phyloP scores from a whole-genome alignment of 2,113 vertebrate species.

The Melanostigma gelatinosum region DNA sequence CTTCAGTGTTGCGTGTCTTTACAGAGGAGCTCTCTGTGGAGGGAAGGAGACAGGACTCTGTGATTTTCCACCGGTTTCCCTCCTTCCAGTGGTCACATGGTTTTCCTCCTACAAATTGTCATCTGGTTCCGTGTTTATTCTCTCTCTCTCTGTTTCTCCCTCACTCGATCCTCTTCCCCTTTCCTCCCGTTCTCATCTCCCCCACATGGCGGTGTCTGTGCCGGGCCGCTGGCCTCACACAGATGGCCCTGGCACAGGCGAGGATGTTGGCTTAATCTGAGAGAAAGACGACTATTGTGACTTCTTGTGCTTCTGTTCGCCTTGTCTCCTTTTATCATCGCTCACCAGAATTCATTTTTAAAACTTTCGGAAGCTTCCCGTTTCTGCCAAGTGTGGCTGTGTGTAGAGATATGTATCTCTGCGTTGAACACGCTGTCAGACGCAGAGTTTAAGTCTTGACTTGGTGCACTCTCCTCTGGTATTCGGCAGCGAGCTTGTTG shows the following conservation, averaged over 20 bases:
- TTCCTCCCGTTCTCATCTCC: slow-evolving; percentile 49
- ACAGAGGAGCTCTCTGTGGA: slow-evolving; percentile 16
- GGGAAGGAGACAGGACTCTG: slow-evolving; percentile 32
- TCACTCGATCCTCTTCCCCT: slow-evolving; percentile 16
- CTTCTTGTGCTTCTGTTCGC: slow-evolving; percentile 42
- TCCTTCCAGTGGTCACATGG: slow-evolving; percentile 57
- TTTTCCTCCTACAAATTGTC: slow-evolving; percentile 59
- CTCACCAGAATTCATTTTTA: slow-evolving; percentile 33
- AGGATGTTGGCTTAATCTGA: slow-evolving; percentile 61
- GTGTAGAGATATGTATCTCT: slow-evolving; percentile 40
- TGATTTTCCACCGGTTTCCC: slow-evolving; percentile 62
- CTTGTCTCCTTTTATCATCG: slow-evolving; percentile 28
- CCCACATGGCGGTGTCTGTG: slow-evolving; percentile 49
- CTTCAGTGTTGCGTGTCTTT: slow-evolving; percentile 6
- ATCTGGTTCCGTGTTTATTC: slow-evolving; percentile 60
- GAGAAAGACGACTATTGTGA: slow-evolving; percentile 53
- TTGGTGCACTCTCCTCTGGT: slow-evolving; percentile 51
- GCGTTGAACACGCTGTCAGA: slow-evolving; percentile 32
- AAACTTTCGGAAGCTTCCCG: slow-evolving; percentile 49
- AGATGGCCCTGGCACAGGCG: slow-evolving; percentile 69
- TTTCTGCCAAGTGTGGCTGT: slow-evolving; percentile 47
- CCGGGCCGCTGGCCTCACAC: slow-evolving; percentile 67
- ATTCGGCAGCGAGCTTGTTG: slow-evolving; percentile 62
- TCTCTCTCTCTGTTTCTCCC: slow-evolving; percentile 21
- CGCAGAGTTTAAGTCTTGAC: slow-evolving; percentile 38